Percentiles rank a stretch among this genome's conserved stretches.
Conservation (phyloP, 2,113 vertebrate species). For the Steatornis caripensis region DNA sequence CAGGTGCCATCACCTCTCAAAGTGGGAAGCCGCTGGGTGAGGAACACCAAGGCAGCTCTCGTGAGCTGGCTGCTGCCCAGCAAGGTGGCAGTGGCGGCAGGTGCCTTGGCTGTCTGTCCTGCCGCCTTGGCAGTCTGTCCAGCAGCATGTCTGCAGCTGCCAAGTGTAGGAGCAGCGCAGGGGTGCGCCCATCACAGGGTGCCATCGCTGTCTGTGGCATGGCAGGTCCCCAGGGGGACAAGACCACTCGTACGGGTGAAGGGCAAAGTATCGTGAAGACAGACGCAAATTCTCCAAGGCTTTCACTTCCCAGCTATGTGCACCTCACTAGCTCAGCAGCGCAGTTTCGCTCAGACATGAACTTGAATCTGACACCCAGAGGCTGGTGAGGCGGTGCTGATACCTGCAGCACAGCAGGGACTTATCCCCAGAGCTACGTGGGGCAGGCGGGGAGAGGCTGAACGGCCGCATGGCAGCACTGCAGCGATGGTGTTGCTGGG, state of each 20-base stretch:
- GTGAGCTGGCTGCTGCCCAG: background rate
- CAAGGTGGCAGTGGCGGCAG: background rate
- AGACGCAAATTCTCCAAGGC: background rate
- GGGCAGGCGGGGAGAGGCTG: background rate
- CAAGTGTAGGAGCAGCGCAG: background rate
- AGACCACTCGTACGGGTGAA: background rate
- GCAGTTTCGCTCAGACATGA: background rate
- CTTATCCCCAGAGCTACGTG: too few species aligned
- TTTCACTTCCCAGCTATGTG: background rate
- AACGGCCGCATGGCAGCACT: background rate
- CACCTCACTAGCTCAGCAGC: background rate
- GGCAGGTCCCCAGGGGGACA: background rate
- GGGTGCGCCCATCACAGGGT: fast-evolving
- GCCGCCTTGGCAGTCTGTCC: background rate
- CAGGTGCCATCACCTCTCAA: fast-evolving
- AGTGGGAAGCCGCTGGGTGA: fast-evolving
- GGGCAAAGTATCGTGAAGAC: background rate
- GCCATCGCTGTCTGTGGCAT: fast-evolving
- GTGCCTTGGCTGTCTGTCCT: background rate
- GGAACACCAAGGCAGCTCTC: background rate
- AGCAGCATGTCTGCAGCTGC: background rate
- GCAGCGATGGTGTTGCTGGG: background rate
- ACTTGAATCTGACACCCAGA: background rate
- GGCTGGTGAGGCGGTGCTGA: background rate
- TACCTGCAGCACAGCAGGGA: background rate